Base-by-base conservation (phyloP, 2,113 vertebrate genomes). In the Vireo altiloquus region DNA sequence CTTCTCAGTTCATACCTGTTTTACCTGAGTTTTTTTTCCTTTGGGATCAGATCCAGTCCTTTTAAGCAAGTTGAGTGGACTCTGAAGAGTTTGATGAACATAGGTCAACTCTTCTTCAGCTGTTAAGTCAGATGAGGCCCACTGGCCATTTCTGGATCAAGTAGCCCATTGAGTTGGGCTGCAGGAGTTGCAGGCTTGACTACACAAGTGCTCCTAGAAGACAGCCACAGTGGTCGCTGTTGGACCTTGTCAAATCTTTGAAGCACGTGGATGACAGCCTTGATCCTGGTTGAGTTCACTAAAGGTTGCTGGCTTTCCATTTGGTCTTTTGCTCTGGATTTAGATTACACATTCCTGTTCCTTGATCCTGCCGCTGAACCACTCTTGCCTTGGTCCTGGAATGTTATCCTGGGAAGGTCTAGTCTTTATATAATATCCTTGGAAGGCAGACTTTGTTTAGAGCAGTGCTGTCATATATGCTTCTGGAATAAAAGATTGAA, bases 381-480 rank as follows among this genome's bases (percentile, higher is more conserved):
- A 15, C 25, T 72, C 3, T 1, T 86, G 35, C 57, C 13, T 66
- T 71, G 27, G 15, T 66, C 39, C 52, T n/a, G 28, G 37, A 94
- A 28, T 6, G 1, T 76, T 94, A 80, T 64, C 30, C 40, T 77
- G 31, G 31, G 54, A 60, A 69, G 10, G 5, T 35, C 22, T 86
- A 7, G 63, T 49, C 40, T 59, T 86, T 82, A 35, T 64, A 9
- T 61, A 46, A 70, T 75, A 37, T 52, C 71, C 27, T 79, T 79
- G 71, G 66, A 79, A 90, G 74, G 44, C 82, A 90, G 75, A 85
- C n/a, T 83, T 74, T 68, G 57, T 82, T 94, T 59, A 88, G 66
- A 90, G 35, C 74, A 54, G 11, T 4, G 2, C 18, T 80, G 31
- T 69, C 5, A 0, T 80, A 49, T 7, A 42, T 3, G 2, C 23